phyloP scores from a whole-genome alignment of 1,140 invertebrate species.

The Telenomus remus region DNA sequence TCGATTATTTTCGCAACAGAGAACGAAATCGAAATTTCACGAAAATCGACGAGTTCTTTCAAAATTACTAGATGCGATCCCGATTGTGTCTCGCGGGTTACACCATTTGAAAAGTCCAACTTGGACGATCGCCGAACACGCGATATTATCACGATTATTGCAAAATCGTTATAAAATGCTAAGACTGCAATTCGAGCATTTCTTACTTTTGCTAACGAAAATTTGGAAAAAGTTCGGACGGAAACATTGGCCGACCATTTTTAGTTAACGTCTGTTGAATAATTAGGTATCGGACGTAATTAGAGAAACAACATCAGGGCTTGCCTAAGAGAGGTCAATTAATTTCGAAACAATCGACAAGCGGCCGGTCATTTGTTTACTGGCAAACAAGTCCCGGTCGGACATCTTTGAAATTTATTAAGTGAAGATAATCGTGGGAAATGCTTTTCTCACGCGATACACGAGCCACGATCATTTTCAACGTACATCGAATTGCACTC shows the following conservation, averaged over 20 bases:
- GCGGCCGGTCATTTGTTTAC: constrained; percentile 28
- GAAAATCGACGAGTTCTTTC: no score
- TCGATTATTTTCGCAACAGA: no score
- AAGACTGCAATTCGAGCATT: constrained; percentile 35
- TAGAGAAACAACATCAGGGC: constrained; percentile 15
- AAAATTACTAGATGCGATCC: constrained; percentile 11
- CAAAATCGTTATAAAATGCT: constrained; percentile 30
- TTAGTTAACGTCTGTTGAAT: constrained; percentile 6
- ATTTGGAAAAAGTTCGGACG: constrained; percentile 7
- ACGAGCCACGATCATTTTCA: constrained; percentile 23
- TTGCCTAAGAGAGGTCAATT: constrained; percentile 29
- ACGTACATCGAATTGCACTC: constrained; percentile 30
- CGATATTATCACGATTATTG: constrained; percentile 28
- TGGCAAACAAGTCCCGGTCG: constrained; percentile 11
- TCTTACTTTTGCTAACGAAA: no score
- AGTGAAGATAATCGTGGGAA: constrained; percentile 51
- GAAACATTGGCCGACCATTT: constrained; percentile 5
- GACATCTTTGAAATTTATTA: constrained; percentile 46
- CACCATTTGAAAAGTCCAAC: constrained; percentile 23
- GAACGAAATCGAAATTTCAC: no score
- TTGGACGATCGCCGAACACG: constrained; percentile 10
- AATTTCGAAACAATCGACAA: constrained; percentile 45
- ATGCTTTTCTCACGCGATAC: constrained; percentile 5
- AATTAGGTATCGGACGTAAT: constrained; percentile 37
- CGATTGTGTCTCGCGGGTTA: constrained; percentile 26